phyloP scores from a whole-genome alignment of 2,888 invertebrate species.

The Boloria selene region DNA sequence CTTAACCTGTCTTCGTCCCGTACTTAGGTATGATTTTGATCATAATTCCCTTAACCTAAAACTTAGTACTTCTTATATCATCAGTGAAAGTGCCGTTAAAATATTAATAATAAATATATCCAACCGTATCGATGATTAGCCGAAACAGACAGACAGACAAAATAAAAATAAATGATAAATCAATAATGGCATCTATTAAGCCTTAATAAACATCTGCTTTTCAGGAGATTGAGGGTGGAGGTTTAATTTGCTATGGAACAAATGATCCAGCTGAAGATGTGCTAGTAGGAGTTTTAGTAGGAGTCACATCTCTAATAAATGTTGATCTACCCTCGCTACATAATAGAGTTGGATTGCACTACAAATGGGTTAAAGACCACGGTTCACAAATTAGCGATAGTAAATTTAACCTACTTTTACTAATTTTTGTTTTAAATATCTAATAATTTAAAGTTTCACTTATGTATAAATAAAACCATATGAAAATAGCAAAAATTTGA shows the following conservation, averaged over 20 bases:
- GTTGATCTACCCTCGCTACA: slow-evolving; percentile 53
- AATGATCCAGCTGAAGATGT: slow-evolving; percentile 54
- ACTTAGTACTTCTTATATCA: too few relatives aligned
- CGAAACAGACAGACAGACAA: too few relatives aligned
- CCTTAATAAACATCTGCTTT: slow-evolving; percentile 13
- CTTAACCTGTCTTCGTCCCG: too few relatives aligned
- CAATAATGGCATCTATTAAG: background rate
- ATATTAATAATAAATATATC: too few relatives aligned
- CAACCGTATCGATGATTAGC: too few relatives aligned
- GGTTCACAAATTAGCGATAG: background rate
- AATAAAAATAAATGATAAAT: background rate
- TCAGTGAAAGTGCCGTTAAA: too few relatives aligned
- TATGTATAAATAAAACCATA: slow-evolving; percentile 48
- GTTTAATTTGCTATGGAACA: slow-evolving; percentile 60
- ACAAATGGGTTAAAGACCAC: slow-evolving; percentile 52
- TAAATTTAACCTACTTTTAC: background rate
- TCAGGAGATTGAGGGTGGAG: slow-evolving; percentile 62
- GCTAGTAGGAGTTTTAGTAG: slow-evolving; percentile 56
- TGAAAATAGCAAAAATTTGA: slow-evolving; percentile 49
- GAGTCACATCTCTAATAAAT: slow-evolving; percentile 55
- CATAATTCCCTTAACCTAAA: too few relatives aligned
- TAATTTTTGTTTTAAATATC: background rate
- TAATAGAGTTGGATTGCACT: slow-evolving; percentile 50
- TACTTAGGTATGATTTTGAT: too few relatives aligned
- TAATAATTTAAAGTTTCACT: background rate